Evolutionary conservation across 2,113 vertebrate genomes (phyloP), one percentile per base, ranked within the genome.

Genomic region (Melanerpes formicivorus): DNA sequence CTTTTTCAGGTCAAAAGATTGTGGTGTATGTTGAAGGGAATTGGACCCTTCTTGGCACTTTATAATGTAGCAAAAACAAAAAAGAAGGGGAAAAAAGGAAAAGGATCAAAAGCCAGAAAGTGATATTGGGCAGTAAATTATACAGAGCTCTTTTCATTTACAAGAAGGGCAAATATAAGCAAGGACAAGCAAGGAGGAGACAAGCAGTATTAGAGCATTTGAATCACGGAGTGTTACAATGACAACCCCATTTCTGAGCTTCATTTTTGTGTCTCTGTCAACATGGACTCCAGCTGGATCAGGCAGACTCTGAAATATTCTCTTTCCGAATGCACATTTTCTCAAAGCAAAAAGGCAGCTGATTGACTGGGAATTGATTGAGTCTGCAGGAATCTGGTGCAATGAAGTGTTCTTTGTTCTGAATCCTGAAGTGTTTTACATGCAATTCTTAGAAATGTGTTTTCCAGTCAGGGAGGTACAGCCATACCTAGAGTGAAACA

Each of bases 1-100:
- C 27, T 64, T 58, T 92, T 95, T 67, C 93, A 98, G 97, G 84
- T 97, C 69, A 96, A 96, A 75, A 87, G 94, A 1, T 96, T 96
- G 93, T 97, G 96, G 96, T 56, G 34, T 65, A 95, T 88, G 11
- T 17, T 65, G 2, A 97, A 88, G 74, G 96, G 90, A 42, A 2
- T 89, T 4, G 96, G 94, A 37, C 29, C 2, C 30, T 97, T 67
- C 46, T 71, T 91, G 48, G 92, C 91, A 27, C 6, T 96, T n/a
- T 21, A 56, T 15, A 97, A 86, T 67, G 4, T 80, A 46, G n/a
- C 4, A 44, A 96, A 95, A 72, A 13, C 37, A 64, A 93, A 59
- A 60, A 97, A 92, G 37, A 88, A 97, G 69, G 83, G 95, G 37
- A 97, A 96, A 40, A 97, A 97, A 92, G 79, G 63, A 50, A 96